Evolutionary conservation across 2,888 invertebrate genomes (phyloP), one percentile per base, ranked within the genome.

Genomic region (Artemia sp.): DNA sequence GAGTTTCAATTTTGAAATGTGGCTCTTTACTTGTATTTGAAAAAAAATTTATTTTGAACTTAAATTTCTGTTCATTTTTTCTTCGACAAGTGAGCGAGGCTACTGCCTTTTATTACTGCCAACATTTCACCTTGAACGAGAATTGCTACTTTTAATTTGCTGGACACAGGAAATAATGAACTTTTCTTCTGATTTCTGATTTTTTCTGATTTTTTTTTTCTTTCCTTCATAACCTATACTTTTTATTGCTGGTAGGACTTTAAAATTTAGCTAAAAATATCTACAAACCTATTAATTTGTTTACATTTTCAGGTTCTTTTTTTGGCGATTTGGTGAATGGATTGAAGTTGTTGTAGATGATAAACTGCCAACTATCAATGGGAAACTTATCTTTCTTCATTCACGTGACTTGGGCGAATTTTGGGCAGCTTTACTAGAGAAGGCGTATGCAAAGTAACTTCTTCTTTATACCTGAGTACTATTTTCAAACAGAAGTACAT

Each of bases 311-410:
- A 86, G 85, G 77, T 87, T 87, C 79, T 80, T 84, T 51, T 88
- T 89, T 79, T 89, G 89, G 89, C 86, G 86, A 79, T 89, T 87
- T 78, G 88, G 88, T 10, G 82, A 83, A 76, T 89, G 88, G 88
- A 83, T 83, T 73, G 88, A 88, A 76, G 83, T 89, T 70, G 77
- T 84, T 51, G 83, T 89, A 70, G 89, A 90, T 79, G 89, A 89
- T 79, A 82, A 85, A 74, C 80, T 89, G 75, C 89, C 89, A 66
- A 85, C 85, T 12, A 83, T 84, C 76, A 83, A 83, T 75, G 84
- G 85, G 68, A 80, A 85, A 70, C 81, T 86, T 50, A 81, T 86
- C 69, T 84, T 83, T 75, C 81, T 85, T 70, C 83, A 83, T 73
- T 84, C 84, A 74, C 79, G 83, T 19, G 84, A 84, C 76, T 79